These are phyloP conservation scores for Troilus luridus DNA, from an alignment of 2,888 invertebrate genomes.

Conservation along the genomic window DNA sequence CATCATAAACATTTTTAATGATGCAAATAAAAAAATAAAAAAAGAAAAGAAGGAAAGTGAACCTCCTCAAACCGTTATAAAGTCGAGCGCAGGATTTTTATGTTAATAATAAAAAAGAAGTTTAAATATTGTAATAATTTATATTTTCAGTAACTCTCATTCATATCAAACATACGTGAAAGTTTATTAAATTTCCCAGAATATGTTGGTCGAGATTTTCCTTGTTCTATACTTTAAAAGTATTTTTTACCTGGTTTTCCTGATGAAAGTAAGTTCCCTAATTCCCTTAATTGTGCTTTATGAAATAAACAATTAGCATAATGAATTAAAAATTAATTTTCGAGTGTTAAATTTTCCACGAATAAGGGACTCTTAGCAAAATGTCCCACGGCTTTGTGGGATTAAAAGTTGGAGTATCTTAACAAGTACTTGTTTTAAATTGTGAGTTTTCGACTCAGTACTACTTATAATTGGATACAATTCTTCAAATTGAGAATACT, in stretches of 20 bases:
- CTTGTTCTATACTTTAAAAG: slow-evolving; percentile 3
- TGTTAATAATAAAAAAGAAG: background rate
- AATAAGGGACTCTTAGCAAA: background rate
- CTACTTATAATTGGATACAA: background rate
- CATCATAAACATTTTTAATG: too few species aligned
- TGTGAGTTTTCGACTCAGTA: background rate
- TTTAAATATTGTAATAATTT: background rate
- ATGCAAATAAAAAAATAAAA: too few species aligned
- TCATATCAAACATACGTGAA: background rate
- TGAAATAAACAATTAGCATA: slow-evolving; percentile 41
- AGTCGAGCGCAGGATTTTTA: background rate
- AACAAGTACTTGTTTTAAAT: background rate
- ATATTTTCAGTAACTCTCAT: background rate
- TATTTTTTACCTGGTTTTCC: background rate
- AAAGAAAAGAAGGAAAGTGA: too few species aligned
- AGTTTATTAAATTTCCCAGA: slow-evolving; percentile 12
- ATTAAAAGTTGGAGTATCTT: background rate
- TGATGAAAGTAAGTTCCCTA: slow-evolving; percentile 3
- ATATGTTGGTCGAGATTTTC: background rate
- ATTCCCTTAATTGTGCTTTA: slow-evolving; percentile 36
- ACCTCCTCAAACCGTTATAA: background rate
- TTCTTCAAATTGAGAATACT: too few species aligned
- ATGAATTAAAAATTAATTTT: slow-evolving; percentile 11
- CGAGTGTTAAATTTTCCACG: background rate
- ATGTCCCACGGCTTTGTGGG: background rate